These are phyloP conservation scores for Nibea coibor DNA, from an alignment of 2,113 vertebrate genomes.

Conservation along the genomic window DNA sequence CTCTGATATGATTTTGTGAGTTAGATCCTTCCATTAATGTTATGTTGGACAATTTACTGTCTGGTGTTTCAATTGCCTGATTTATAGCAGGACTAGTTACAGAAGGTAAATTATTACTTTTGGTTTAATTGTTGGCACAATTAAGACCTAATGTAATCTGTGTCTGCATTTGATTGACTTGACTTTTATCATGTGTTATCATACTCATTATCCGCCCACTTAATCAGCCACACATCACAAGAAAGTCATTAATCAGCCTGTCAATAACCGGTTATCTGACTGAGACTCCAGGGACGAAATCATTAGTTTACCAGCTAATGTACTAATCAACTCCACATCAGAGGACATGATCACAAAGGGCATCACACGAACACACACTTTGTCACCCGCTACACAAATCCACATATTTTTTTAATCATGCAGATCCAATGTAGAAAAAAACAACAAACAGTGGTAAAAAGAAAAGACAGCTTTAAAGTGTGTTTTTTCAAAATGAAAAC, in stretches of 20 bases:
- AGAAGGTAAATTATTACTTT: background rate
- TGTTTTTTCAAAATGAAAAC: conserved; percentile 33
- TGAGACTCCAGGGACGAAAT: background rate
- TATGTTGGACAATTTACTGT: too few species aligned
- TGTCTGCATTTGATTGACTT: background rate
- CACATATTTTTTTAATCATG: background rate
- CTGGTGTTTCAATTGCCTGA: too few species aligned
- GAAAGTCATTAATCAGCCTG: conserved; percentile 6
- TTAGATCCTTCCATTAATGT: too few species aligned
- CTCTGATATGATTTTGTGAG: too few species aligned
- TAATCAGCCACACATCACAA: background rate
- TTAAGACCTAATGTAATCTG: background rate
- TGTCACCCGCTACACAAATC: background rate
- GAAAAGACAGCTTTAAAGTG: background rate
- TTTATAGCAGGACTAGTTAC: background rate
- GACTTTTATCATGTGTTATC: background rate
- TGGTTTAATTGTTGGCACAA: background rate
- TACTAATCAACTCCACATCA: conserved; percentile 17
- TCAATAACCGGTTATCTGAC: conserved; percentile 17
- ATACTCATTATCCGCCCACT: background rate
- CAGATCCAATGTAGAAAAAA: conserved; percentile 4
- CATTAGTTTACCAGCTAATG: background rate
- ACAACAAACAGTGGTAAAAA: background rate
- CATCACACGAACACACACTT: background rate
- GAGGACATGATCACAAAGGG: background rate